These are phyloP conservation scores for Cydia pomonella DNA, from an alignment of 1,140 invertebrate species.

Conservation along the genomic window DNA sequence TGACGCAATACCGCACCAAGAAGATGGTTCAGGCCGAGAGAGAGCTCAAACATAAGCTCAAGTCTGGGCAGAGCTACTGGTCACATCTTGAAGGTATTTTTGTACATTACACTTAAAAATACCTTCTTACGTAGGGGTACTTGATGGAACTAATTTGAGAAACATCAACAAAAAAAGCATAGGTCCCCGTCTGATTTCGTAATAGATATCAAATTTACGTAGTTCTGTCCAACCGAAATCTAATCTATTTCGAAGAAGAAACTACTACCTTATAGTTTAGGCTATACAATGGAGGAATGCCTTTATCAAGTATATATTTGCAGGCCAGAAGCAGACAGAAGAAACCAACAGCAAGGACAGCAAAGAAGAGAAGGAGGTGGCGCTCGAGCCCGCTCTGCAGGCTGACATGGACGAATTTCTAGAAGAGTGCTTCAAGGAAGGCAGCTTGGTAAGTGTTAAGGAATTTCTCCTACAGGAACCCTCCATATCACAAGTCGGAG, in stretches of 20 bases:
- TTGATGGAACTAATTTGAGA: too few relatives aligned
- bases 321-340: constrained; percentile 56
- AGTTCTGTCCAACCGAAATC: too few relatives aligned
- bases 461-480: not conserved
- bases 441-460: constrained; percentile 60
- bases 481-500: not conserved
- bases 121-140: too few relatives aligned
- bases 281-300: not conserved
- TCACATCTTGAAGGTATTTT: constrained; percentile 61
- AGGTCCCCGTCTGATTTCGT: too few relatives aligned
- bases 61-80: constrained; percentile 63
- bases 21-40: constrained; percentile 82
- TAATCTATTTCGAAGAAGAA: too few relatives aligned
- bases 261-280: too few relatives aligned
- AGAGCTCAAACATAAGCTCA: constrained; percentile 57
- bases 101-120: not conserved
- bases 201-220: too few relatives aligned
- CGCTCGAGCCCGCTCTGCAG: constrained; percentile 63
- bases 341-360: constrained; percentile 71
- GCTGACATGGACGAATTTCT: constrained; percentile 78
- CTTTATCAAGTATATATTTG: not conserved
- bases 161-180: too few relatives aligned
- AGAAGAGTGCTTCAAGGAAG: constrained; percentile 72
- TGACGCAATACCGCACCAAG: constrained; percentile 86
- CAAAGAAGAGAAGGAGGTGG: constrained; percentile 70